Evolutionary conservation across 2,797 vertebrate genomes (phyloP), one percentile per base, ranked within the genome.

Genomic region (Fundulus diaphanus): DNA sequence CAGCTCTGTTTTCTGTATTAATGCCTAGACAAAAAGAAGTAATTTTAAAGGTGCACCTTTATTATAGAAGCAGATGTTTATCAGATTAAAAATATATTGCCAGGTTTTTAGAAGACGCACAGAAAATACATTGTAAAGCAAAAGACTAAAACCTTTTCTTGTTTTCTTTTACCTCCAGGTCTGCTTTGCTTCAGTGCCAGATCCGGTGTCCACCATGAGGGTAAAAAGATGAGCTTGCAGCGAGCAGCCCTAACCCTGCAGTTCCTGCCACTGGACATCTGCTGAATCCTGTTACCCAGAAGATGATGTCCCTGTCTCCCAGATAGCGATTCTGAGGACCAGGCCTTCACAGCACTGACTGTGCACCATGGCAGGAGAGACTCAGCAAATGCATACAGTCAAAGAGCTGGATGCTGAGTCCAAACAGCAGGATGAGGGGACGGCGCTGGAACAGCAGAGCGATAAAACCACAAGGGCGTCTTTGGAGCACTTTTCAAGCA

Each of bases 341-440:
- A 92, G 90, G 92, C 85, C 92, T 93, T 92, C 88, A 89, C 87
- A 92, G 91, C 90, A 90, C 92, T 82, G 87, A 88, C 83, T 85
- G 85, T 94, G 95, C 94, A 96, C 93, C 95, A 97, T 97, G 96
- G 96, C 97, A 89, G 96, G 96, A 96, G 97, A 98, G 94, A 96
- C 95, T 92, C 96, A 96, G 94, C 96, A 94, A 92, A 94, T 91
- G 87, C 96, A 95, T 82, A 90, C 92, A 85, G 93, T 95, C 90
- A 91, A 95, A 77, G 92, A 96, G 85, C 90, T 95, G 78, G 95
- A 95, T 88, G 73, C 88, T 71, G 92, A 94, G 90, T 93, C 93
- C 91, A 96, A 95, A 90, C 93, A 94, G 88, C 94, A 96, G 67
- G 88, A 95, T 88, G 95, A 96, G 88, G 95, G 95, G 77, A 89